Evolutionary conservation across 2,888 invertebrate genomes (phyloP).

Genomic region (Lycophotia porphyrea): DNA sequence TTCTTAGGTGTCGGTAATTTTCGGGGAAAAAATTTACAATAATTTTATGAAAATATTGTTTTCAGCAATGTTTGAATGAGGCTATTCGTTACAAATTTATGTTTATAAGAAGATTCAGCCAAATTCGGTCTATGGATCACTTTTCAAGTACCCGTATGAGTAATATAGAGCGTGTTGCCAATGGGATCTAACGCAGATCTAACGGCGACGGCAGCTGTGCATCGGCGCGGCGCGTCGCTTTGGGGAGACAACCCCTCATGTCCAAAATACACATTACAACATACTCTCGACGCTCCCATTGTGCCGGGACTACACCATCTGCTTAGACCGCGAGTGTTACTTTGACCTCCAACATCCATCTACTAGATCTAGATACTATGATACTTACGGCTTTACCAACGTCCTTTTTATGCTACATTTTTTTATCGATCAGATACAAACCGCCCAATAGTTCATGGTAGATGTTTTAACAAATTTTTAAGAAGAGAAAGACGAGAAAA

Average conservation of each 20-base stretch:
- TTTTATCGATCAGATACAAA: not conserved
- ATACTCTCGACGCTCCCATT: constrained; percentile 72
- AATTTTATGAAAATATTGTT: not conserved
- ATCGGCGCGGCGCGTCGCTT: constrained; percentile 47
- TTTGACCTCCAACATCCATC: constrained; percentile 49
- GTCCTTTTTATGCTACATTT: not conserved
- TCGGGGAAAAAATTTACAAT: not conserved
- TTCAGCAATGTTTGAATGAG: not conserved
- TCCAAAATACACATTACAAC: constrained; percentile 75
- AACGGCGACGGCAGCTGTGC: constrained; percentile 75
- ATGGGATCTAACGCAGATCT: constrained; percentile 72
- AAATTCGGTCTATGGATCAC: not conserved
- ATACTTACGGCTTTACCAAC: not conserved
- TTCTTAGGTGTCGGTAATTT: not conserved
- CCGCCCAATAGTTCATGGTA: not conserved
- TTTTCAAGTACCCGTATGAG: not conserved
- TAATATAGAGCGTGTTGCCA: constrained; percentile 25
- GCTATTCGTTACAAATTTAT: not conserved
- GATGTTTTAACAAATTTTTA: not conserved
- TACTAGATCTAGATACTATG: not conserved
- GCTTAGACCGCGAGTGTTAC: constrained; percentile 59
- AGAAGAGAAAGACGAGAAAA: not conserved
- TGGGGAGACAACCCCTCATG: constrained; percentile 76
- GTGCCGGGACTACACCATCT: constrained; percentile 74
- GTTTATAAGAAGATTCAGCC: not conserved